Base-by-base conservation (phyloP, 37 sponge, comb jelly and placozoan genomes). In the Sycon ciliatum region DNA sequence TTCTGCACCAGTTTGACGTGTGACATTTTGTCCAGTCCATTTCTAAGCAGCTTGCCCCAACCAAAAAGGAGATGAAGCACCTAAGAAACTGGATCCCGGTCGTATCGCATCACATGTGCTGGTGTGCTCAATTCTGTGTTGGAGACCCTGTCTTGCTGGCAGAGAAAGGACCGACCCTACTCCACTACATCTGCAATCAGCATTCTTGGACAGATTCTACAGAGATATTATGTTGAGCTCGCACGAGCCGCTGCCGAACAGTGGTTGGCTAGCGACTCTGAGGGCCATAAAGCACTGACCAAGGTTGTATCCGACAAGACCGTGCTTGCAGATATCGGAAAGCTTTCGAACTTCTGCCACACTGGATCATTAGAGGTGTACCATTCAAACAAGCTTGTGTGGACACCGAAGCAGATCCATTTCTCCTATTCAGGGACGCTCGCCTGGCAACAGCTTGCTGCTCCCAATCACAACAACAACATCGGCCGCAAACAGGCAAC, bases 1-100 rank as follows among this genome's bases (percentile, higher is more conserved):
- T 71, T 36, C 34, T 38, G 9, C 78, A 77, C 36, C 78, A 77
- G 34, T 77, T n/a, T 68, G 78, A 78, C 49, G 78, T 78, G 24
- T 78, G 78, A 57, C 78, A 78, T 56, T 13, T 78, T 34, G 28
- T 28, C 23, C 67, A 78, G 39, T 53, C 23, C 32, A 26, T 78
- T 13, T 20, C 39, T 0, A 78, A 78, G 39, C 53, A 18, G 16
- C 18, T 46, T 13, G 18, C 18, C 13, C 16, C 53, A 16, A 40
- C 62, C 26, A 20, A 29, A 24, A 71, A 68, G 28, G 26, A 40
- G 27, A 33, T 67, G 33, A n/a, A 34, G 3, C 38, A 69, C 40
- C 46, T 69, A 16, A 3, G 31, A 1, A 36, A 31, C 18, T 69
- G 70, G 70, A 46, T 69, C 1, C 70, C 20, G 39, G 31, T 39